Conservation (phyloP, 2,113 vertebrate genomes). For the Centropus unirufus region DNA sequence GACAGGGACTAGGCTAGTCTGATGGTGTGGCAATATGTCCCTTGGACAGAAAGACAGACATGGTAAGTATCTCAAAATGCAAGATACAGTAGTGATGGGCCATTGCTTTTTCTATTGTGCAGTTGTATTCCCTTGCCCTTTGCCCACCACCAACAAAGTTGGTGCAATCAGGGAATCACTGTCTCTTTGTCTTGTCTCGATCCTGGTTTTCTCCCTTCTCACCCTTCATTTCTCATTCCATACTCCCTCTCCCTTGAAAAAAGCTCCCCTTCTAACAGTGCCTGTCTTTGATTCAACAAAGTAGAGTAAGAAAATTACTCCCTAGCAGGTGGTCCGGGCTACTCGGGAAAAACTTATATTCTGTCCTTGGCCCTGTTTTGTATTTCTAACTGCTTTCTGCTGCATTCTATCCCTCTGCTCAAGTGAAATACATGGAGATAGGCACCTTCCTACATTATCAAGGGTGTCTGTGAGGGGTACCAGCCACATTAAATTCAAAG, state of each 20-base stretch:
- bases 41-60: not conserved
- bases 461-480: not conserved
- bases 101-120: not conserved
- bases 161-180: not conserved
- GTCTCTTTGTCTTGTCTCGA: not conserved
- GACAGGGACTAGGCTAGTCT: too few species aligned
- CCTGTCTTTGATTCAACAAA: not conserved
- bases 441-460: not conserved
- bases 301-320: not conserved
- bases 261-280: not conserved
- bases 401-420: not conserved
- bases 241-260: not conserved
- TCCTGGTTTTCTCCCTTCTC: not conserved
- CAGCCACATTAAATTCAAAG: not conserved
- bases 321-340: not conserved
- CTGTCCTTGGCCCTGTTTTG: fast-evolving
- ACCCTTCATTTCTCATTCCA: not conserved
- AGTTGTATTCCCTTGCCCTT: not conserved
- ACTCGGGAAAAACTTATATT: not conserved
- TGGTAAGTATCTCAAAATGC: not conserved
- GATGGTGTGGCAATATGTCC: not conserved
- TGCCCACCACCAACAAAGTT: not conserved
- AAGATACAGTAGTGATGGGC: not conserved
- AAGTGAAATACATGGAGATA: not conserved
- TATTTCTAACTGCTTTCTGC: not conserved